A percentile compares a stretch with the other conserved stretches of the same genome.
Conservation (phyloP, 2,113 vertebrate species). For the Casuarius casuarius region DNA sequence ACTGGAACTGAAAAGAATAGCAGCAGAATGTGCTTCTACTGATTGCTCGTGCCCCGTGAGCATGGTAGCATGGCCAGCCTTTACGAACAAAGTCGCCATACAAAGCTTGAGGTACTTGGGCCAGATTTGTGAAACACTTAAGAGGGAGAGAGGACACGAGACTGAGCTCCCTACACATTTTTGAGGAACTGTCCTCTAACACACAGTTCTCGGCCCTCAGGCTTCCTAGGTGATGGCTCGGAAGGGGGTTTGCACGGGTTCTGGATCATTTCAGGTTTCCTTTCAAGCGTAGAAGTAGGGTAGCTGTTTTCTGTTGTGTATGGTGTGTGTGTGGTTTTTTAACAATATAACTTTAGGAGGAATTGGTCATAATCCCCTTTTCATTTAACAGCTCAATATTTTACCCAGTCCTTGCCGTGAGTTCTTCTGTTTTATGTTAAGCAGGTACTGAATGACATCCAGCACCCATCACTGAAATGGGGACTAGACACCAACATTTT, state of each 20-base stretch:
- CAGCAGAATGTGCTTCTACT: neutral
- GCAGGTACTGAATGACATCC: neutral
- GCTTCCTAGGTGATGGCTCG: neutral
- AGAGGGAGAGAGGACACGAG: neutral
- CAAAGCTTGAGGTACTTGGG: neutral
- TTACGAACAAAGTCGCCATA: neutral
- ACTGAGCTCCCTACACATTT: rapidly evolving
- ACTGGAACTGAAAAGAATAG: neutral
- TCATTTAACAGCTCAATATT: neutral
- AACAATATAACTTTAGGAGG: neutral
- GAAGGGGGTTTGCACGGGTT: neutral
- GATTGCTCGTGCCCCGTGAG: neutral
- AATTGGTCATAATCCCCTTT: neutral
- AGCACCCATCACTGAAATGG: neutral
- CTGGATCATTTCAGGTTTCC: neutral
- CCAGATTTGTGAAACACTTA: neutral
- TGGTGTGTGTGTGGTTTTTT: neutral
- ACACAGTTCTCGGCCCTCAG: neutral
- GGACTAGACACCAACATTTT: neutral
- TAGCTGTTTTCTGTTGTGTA: neutral
- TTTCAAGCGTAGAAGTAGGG: neutral
- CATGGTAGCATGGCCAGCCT: neutral
- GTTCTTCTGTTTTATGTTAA: neutral
- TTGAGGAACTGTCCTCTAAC: neutral
- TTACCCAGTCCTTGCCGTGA: neutral